Evolutionary conservation across 2,113 vertebrate genomes (phyloP).

Genomic region (Piaya cayana): DNA sequence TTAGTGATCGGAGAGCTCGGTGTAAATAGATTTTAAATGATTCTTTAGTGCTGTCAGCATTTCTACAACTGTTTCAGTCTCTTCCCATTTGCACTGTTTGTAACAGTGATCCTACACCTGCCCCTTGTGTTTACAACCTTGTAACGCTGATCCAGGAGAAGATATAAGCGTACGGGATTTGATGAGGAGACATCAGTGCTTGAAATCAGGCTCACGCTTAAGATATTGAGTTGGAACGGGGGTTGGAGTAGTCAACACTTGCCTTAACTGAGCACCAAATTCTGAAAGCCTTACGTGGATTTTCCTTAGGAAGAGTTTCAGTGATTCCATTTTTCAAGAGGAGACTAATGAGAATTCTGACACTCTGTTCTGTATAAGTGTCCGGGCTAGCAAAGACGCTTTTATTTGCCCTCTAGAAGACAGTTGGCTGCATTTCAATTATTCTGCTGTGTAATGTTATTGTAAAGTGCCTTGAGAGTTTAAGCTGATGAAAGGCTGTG

Average conservation of each 20-base stretch:
- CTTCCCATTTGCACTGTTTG: background rate
- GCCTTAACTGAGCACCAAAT: background rate
- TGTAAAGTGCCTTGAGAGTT: slow-evolving; percentile 44
- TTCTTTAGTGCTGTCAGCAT: background rate
- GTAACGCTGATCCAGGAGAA: background rate
- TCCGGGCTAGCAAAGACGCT: slow-evolving; percentile 1
- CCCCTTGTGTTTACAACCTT: background rate
- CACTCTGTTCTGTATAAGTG: background rate
- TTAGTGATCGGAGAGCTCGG: background rate
- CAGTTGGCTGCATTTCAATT: slow-evolving; percentile 56
- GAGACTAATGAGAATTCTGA: slow-evolving; percentile 1
- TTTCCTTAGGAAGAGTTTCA: background rate
- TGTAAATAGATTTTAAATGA: no score
- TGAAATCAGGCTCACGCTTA: background rate
- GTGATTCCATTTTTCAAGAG: background rate
- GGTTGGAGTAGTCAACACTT: background rate
- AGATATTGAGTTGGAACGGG: background rate
- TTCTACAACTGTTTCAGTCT: rapidly evolving
- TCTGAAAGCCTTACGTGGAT: background rate
- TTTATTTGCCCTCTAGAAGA: slow-evolving; percentile 19
- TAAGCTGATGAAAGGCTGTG: slow-evolving; percentile 47
- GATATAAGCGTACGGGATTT: background rate
- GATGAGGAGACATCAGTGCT: background rate
- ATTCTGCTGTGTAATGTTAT: slow-evolving; percentile 47
- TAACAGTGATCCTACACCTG: background rate